Base-by-base conservation (phyloP, 2,888 invertebrate genomes). In the Conomelus anceps region DNA sequence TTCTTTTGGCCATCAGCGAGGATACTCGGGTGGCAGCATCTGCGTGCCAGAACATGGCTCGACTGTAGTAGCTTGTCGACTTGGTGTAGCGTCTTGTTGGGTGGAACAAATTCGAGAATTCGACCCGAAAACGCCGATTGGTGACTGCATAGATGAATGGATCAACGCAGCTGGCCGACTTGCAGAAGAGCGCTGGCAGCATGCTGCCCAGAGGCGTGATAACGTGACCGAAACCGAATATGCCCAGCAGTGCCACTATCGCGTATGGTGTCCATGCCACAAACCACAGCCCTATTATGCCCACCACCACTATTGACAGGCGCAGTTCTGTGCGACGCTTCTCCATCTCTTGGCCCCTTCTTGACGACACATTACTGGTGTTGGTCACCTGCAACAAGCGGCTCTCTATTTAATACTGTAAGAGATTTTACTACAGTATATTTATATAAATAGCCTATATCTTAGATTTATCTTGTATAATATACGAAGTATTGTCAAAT, bases 261-360 rank as follows among this genome's bases (percentile, higher is more conserved):
- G 97, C 96, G 92, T 97, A 97, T 0, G 97, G 97, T 0, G 97
- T 96, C 97, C 97, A 98, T 0, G 97, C 96, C 13, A 96, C 92
- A 92, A 97, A 96, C 95, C 97, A 98, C 90, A 97, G 92, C 0
- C 94, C 94, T 90, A 97, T 96, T 0, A 97, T 95, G 23, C 94
- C 94, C 89, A 96, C 95, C 17, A 96, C 96, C 88, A 96, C 94
- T 89, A 95, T 94, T 0, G 97, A 96, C 88, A 97, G 88, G 84
- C 92, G 91, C 17, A 96, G 93, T 93, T 97, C 97, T n/a, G 95
- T 96, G 92, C 95, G 95, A 29, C 95, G 94, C 92, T 96, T 96
- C 63, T 95, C 95, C 92, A 95, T 94, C 92, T 95, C 95, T 29
- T 92, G 92, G 7, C 91, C 92, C n/a, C 89, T 89, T 9, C 92